phyloP scores from a whole-genome alignment of 2,113 vertebrate species.

The Guaruba guarouba region DNA sequence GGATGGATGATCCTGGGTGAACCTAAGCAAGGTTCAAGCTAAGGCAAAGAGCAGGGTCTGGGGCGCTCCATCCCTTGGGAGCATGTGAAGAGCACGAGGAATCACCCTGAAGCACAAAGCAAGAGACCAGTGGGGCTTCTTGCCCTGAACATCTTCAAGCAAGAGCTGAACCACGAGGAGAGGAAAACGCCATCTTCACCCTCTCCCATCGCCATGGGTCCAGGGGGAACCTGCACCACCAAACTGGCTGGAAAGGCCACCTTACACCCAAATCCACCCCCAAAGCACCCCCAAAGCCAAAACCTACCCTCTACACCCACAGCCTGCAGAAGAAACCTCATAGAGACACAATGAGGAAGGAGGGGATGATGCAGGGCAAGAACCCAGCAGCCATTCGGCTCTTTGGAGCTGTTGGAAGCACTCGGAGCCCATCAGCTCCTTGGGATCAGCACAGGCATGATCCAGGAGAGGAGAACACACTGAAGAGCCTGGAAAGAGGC shows the following conservation, averaged over 20 bases:
- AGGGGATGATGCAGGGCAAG: not conserved
- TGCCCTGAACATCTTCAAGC: not conserved
- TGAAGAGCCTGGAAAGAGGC: not conserved
- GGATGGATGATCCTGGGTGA: not conserved
- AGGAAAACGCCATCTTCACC: too few relatives aligned
- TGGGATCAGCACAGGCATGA: not conserved
- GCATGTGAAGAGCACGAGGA: not conserved
- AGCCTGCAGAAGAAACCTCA: not conserved
- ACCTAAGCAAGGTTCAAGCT: not conserved
- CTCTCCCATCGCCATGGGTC: too few relatives aligned
- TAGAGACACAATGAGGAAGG: fast-evolving
- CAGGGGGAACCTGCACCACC: not conserved
- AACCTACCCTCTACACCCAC: fast-evolving
- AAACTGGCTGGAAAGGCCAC: fast-evolving
- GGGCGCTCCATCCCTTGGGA: not conserved
- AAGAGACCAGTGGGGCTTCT: fast-evolving
- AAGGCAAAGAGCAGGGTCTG: not conserved
- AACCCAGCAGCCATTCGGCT: not conserved
- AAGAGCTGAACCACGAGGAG: not conserved
- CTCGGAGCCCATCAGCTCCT: not conserved
- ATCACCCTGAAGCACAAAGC: not conserved
- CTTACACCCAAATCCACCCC: not conserved
- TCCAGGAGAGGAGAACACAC: not conserved
- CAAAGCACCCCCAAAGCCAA: not conserved
- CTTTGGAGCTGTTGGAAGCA: fast-evolving